phyloP scores from a whole-genome alignment of 2,888 invertebrate species.

The Toxonevra muliebris region DNA sequence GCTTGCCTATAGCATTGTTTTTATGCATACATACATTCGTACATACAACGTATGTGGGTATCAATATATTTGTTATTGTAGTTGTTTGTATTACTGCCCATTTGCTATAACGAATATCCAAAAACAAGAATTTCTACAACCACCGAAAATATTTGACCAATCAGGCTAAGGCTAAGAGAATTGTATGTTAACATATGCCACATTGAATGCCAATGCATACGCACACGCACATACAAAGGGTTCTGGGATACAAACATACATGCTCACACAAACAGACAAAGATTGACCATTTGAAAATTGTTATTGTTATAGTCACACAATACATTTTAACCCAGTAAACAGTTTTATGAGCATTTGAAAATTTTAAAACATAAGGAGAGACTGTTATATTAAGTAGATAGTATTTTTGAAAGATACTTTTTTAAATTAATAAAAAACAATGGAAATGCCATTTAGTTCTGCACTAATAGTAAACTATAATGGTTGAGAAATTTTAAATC shows the following conservation, averaged over 20 bases:
- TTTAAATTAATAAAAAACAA: no score
- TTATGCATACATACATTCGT: background rate
- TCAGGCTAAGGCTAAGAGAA: slow-evolving; percentile 9
- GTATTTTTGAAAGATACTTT: no score
- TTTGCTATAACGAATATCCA: background rate
- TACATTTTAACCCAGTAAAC: no score
- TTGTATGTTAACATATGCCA: background rate
- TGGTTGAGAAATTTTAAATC: no score
- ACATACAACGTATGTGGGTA: background rate
- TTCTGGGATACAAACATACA: slow-evolving; percentile 8
- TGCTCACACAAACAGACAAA: background rate
- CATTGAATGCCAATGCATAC: background rate
- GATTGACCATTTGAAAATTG: no score
- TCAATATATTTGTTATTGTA: slow-evolving; percentile 5
- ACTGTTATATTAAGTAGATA: no score
- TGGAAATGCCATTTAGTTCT: no score
- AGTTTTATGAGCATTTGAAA: no score
- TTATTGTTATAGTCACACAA: no score
- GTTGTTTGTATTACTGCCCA: slow-evolving; percentile 7
- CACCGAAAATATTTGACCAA: slow-evolving; percentile 29
- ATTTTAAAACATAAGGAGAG: no score
- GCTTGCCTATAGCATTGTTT: no score
- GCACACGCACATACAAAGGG: background rate
- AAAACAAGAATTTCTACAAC: slow-evolving; percentile 13
- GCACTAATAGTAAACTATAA: no score